Evolutionary conservation across 2,797 vertebrate species (phyloP).

Genomic region (Lacerta bilineata): DNA sequence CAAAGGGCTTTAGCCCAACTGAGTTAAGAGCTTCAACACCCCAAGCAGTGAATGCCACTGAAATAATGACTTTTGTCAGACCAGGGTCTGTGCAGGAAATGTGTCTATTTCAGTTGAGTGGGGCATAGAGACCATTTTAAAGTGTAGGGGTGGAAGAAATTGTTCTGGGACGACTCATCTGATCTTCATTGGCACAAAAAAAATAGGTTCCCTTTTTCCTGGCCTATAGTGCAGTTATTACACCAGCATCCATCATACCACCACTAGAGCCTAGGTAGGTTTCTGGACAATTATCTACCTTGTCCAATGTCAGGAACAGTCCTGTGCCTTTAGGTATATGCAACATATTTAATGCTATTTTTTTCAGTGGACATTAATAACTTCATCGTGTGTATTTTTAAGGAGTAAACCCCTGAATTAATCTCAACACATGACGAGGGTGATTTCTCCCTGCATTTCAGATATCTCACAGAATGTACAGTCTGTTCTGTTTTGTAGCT

Average conservation of each 20-base stretch:
- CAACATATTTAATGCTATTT: slow-evolving; percentile 28
- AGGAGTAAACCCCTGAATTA: background rate
- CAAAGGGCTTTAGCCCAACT: too few relatives aligned
- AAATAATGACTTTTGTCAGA: background rate
- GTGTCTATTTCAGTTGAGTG: background rate
- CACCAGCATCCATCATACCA: background rate
- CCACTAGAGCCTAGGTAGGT: background rate
- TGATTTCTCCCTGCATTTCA: background rate
- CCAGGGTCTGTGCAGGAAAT: background rate
- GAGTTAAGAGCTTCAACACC: background rate
- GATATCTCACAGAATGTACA: slow-evolving; percentile 12
- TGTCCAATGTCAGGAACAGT: background rate
- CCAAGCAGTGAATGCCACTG: background rate
- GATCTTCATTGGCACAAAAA: background rate
- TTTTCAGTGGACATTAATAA: background rate
- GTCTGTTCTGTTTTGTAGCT: background rate
- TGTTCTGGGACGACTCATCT: background rate
- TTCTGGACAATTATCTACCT: background rate
- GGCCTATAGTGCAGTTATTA: background rate
- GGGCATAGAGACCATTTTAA: background rate
- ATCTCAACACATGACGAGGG: background rate
- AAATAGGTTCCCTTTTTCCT: too few relatives aligned
- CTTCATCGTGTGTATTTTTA: background rate
- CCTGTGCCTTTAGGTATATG: background rate
- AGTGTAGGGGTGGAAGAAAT: background rate